A percentile compares a stretch with the other conserved stretches of the same genome.
Conservation (phyloP, 2,888 invertebrate species). For the Tanytarsus gracilentus region DNA sequence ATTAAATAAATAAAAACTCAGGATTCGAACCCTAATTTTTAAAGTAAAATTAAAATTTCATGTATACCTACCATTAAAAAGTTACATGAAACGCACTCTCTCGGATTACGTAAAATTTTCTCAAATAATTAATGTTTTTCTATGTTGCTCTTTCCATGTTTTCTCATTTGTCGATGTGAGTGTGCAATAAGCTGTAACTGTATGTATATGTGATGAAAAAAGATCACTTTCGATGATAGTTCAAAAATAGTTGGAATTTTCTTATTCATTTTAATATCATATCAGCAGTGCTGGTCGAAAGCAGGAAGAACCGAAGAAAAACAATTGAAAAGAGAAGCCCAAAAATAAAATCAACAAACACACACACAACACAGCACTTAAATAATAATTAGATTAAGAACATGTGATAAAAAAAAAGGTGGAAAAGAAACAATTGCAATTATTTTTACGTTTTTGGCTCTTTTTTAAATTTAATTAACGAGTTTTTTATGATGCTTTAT, state of each 20-base stretch:
- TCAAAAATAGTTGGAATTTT: conserved; percentile 18
- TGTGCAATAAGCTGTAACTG: no score
- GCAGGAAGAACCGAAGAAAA: conserved; percentile 3
- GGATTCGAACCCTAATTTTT: no score
- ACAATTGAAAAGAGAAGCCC: conserved; percentile 13
- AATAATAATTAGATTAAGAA: conserved; percentile 29
- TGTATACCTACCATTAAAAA: no score
- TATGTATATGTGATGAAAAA: background rate
- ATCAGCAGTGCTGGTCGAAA: conserved; percentile 4
- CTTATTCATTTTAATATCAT: conserved; percentile 7
- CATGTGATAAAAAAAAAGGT: conserved; percentile 24
- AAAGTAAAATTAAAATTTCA: no score
- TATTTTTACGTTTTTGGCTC: conserved; percentile 17
- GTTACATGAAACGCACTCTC: conserved; percentile 20
- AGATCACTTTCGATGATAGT: conserved; percentile 28
- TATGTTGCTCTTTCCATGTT: conserved; percentile 24
- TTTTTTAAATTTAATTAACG: conserved; percentile 28
- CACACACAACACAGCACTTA: background rate
- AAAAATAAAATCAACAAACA: conserved; percentile 13
- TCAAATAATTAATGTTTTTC: conserved; percentile 27
- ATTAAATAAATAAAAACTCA: no score
- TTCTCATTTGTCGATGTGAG: background rate
- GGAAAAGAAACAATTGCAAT: conserved; percentile 29
- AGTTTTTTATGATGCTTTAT: conserved; percentile 23
- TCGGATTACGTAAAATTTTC: conserved; percentile 24